These are phyloP conservation scores for Zoroaster sp. DNA, from an alignment of 53 echinoderm and acorn worm species.

Conservation along the genomic window DNA sequence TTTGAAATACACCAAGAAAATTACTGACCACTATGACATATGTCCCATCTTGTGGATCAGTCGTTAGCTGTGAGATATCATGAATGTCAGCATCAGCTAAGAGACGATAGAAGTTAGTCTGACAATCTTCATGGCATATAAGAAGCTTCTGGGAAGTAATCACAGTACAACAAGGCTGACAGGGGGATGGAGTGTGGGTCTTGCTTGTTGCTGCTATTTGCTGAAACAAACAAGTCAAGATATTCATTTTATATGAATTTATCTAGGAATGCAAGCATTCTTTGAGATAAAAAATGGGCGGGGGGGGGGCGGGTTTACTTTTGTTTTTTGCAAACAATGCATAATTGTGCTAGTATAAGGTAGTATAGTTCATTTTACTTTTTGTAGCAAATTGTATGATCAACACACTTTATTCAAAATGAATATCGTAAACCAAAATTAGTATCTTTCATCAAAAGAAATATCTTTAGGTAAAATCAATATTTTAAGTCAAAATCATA, in stretches of 20 bases:
- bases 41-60: slow-evolving; percentile 26
- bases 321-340: too few relatives aligned
- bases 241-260: background rate
- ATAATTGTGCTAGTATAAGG: too few relatives aligned
- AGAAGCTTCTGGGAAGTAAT: slow-evolving; percentile 75
- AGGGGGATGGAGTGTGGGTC: slow-evolving; percentile 54
- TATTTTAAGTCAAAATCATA: too few relatives aligned
- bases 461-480: too few relatives aligned
- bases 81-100: slow-evolving; percentile 69
- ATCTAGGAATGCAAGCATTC: background rate
- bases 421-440: too few relatives aligned
- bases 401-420: too few relatives aligned
- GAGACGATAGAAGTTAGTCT: slow-evolving; percentile 89
- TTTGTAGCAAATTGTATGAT: too few relatives aligned
- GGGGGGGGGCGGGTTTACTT: too few relatives aligned
- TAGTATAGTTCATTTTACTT: too few relatives aligned
- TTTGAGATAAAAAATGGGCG: too few relatives aligned
- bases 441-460: too few relatives aligned
- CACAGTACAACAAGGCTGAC: slow-evolving; percentile 88
- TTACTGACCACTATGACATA: slow-evolving; percentile 78
- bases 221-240: slow-evolving; percentile 43
- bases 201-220: slow-evolving; percentile 24
- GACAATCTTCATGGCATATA: slow-evolving; percentile 86
- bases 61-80: slow-evolving; percentile 64
- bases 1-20: too few relatives aligned